Base-by-base conservation (phyloP, 2,113 vertebrate species). In the Anseranas semipalmata region DNA sequence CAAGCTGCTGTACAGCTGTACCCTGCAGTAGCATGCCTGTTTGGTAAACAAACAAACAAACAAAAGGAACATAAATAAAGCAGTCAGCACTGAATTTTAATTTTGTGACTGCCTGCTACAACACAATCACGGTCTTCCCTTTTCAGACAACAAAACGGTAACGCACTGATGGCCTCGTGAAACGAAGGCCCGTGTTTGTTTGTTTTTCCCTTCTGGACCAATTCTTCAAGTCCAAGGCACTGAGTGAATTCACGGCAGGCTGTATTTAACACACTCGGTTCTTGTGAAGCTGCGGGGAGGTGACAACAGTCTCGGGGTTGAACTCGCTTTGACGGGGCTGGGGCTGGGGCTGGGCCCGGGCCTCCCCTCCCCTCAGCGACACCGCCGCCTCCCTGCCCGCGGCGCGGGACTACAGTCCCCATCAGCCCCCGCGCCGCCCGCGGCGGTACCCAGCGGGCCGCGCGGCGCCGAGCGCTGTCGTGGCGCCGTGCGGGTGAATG, bases 401-500 rank as follows among this genome's bases (percentile, higher is more conserved):
- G 62, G 19, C 12, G 19, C 3, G 4, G 45, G 28, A 84, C 88
- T 90, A 73, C 91, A 68, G 11, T 52, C 0, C 88, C 95, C 93
- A 84, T 50, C 74, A 74, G 65, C 14, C 83, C 70, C 58, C 39
- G 58, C 76, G 71, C 43, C 28, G 4, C 9, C 13, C n/a, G n/a
- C n/a, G n/a, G n/a, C n/a, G 20, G 58, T 80, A 53, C 95, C 96
- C 96, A 59, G 71, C 56, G 68, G 32, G 25, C 91, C 10, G 25
- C 32, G 93, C 71, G 79, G 65, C 21, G 20, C 8, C 4, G 15
- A 55, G 35, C 85, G 96, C 73, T 95, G 96, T 82, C 96, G 97
- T 97, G 97, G 95, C 96, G 66, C 65, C 91, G 4, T 22, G 6
- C 19, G 32, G 14, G 71, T 43, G 91, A 2, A 30, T 63, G 72